Evolutionary conservation across 2,888 invertebrate species (phyloP).

Genomic region (Micropterix aruncella): DNA sequence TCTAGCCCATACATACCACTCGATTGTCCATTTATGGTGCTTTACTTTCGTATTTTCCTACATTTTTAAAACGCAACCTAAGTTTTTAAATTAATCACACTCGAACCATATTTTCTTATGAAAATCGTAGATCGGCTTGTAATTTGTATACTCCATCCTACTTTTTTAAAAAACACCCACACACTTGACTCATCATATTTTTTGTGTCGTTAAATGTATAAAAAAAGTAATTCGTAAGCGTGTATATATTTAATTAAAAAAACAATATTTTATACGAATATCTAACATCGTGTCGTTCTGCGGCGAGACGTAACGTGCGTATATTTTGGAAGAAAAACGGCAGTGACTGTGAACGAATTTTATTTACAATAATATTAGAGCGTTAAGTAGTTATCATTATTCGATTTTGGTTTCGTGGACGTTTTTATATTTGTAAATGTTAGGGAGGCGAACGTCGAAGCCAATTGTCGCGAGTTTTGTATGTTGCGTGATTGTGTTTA

Average conservation of each 20-base stretch:
- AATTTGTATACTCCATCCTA: background rate
- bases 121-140: no score
- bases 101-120: no score
- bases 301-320: background rate
- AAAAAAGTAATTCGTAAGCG: background rate
- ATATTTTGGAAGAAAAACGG: background rate
- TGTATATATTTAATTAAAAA: conserved; percentile 2
- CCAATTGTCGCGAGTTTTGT: conserved; percentile 34
- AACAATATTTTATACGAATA: background rate
- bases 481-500: conserved; percentile 51
- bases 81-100: background rate
- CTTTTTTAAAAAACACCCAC: background rate
- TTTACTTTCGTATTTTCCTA: conserved; percentile 19
- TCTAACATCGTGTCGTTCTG: background rate
- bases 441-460: conserved; percentile 38
- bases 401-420: conserved; percentile 13
- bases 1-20: conserved; percentile 44
- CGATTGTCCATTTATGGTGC: conserved; percentile 44
- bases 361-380: background rate
- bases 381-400: background rate
- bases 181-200: background rate
- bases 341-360: background rate
- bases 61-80: background rate
- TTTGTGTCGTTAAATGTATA: background rate
- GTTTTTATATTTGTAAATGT: conserved; percentile 41